These are phyloP conservation scores for Scaptomyza cyrtandrae DNA, from an alignment of 2,888 invertebrate genomes.

Conservation along the genomic window DNA sequence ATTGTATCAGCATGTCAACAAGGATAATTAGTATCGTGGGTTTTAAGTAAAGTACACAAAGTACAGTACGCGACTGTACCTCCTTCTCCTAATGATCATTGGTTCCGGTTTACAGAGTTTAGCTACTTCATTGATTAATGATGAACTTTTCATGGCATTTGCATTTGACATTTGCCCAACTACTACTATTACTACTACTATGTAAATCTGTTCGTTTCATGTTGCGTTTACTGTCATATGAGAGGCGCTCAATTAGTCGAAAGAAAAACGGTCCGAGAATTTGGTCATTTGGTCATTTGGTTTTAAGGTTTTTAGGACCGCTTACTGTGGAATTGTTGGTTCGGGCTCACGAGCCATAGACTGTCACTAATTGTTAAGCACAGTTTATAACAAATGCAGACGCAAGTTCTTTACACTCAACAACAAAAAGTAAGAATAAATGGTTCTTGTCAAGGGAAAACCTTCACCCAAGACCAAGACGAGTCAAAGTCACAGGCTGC, in stretches of 20 bases:
- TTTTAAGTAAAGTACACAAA: too few relatives aligned
- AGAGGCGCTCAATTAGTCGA: constrained; percentile 71
- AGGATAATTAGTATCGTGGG: constrained; percentile 57
- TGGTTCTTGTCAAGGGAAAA: not conserved
- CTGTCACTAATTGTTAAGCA: constrained; percentile 58
- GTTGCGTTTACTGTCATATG: constrained; percentile 64
- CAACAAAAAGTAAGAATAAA: not conserved
- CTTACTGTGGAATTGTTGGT: constrained; percentile 68
- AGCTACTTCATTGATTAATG: constrained; percentile 68
- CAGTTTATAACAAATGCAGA: constrained; percentile 12
- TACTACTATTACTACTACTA: too few relatives aligned
- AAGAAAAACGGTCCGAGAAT: constrained; percentile 8
- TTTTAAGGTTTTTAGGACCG: constrained; percentile 52
- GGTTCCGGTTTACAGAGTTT: constrained; percentile 66
- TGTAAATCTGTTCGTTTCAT: constrained; percentile 54
- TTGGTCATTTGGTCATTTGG: constrained; percentile 1
- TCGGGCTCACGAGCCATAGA: constrained; percentile 48
- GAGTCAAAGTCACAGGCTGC: not conserved
- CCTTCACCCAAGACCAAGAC: not conserved
- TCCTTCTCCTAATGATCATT: constrained; percentile 67
- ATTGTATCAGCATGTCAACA: constrained; percentile 44
- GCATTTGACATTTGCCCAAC: constrained; percentile 35
- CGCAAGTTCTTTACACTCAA: not conserved
- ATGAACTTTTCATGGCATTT: constrained; percentile 23
- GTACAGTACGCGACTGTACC: constrained; percentile 47